Evolutionary conservation across 2,888 invertebrate genomes (phyloP), one percentile per base, ranked within the genome.

Genomic region (Blomia tropicalis): DNA sequence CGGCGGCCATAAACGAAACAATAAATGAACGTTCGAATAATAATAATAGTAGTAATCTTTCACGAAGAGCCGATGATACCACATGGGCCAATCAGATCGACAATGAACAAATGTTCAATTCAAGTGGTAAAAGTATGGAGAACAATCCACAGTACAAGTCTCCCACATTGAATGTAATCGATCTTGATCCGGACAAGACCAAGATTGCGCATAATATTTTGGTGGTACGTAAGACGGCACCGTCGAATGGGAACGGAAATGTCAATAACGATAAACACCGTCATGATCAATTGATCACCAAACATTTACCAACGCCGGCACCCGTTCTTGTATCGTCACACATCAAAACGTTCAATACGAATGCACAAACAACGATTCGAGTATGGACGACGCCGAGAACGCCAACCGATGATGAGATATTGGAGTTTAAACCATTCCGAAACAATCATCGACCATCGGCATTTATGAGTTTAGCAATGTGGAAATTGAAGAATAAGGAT

Each of bases 81-180:
- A 41, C 14, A 14, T 47, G 51, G 51, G 7, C n/a, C 51, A 47
- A 47, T 47, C 51, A 27, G n/a, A 19, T 47, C 27, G 51, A 47
- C 7, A 27, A 11, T 14, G 51, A 47, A 7, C 7, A 14, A 47
- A 11, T 14, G n/a, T n/a, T 47, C 22, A 47, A 47, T 27, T 47
- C 51, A 14, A 47, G 51, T 27, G 14, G 7, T 11, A 47, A 47
- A 27, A n/a, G 14, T 47, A n/a, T 14, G 27, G 11, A 47, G 7
- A n/a, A 47, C 23, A 47, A 25, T 27, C 7, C 51, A 27, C 23
- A 7, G 5, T 25, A 27, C 51, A 11, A 14, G 22, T 64, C 64
- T 14, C 41, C 64, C 7, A 36, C 62, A 22, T 30, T 64, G 7
- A 62, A 64, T 43, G 64, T 64, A 22, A 51, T 64, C 19, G 64